Evolutionary conservation across 2,797 vertebrate species (phyloP), one percentile per base, ranked within the genome.

Genomic region (Girardinus metallicus): DNA sequence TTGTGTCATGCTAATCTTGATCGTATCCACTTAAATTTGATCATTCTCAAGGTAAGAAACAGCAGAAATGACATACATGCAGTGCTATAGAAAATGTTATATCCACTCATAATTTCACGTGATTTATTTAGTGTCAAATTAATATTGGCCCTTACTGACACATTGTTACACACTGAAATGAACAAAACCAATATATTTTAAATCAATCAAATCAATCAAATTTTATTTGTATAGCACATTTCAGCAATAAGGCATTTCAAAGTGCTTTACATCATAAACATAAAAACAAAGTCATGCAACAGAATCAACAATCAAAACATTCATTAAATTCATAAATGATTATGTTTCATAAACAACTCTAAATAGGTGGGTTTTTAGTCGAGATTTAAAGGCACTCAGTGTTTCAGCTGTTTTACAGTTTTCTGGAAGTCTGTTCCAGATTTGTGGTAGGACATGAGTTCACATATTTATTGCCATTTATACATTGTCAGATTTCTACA

Each of bases 21-120:
- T 83, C 57, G 64, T 84, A 34, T 71, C 39, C 12, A 21, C 31
- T 70, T 81, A 43, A 51, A 84, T 78, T 76, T 64, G 23, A 81
- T 74, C 78, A 62, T 80, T 75, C 31, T 74, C 55, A 44, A 41
- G 60, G 77, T 31, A 46, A 39, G 18, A 82, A 26, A 70, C 39
- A 7, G 41, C 26, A 60, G 26, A 71, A 76, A 29, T 12, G 4
- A 60, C n/a, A 60, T 60, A 60, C 7, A 51, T 23, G 49, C 76
- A 74, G 34, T 51, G 71, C n/a, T 29, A 10, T 5, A 70, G 39
- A 70, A 41, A 41, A 39, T 39, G 23, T 68, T 41, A 68, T 31
- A 68, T 68, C 21, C 64, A 26, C 21, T 41, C 36, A 41, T 68
- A 39, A 68, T 68, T 26, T 43, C 64, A 68, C 4, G 5, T 41